Percentiles rank a stretch among this genome's conserved stretches.
Evolutionary conservation across 2,888 invertebrate species (phyloP).

Genomic region (Heliconius ethilla): DNA sequence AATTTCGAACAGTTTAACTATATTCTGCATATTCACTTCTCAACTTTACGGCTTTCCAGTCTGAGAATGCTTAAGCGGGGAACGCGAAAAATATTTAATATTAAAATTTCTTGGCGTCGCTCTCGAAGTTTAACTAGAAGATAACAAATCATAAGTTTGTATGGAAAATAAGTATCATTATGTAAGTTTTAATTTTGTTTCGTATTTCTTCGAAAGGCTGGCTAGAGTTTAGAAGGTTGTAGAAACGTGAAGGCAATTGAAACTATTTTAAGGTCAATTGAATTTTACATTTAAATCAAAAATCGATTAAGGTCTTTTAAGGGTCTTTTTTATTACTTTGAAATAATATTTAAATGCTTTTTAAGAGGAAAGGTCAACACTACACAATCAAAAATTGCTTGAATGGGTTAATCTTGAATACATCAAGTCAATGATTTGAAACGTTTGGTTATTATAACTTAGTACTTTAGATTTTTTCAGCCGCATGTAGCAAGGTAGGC

Average conservation of each 20-base stretch:
- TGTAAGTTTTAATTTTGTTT: conserved; percentile 23
- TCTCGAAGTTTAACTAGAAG: conserved; percentile 19
- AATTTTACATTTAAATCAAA: no score
- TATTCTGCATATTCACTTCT: conserved; percentile 23
- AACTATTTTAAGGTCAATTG: conserved; percentile 3
- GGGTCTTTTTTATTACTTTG: no score
- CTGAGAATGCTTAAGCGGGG: conserved; percentile 10
- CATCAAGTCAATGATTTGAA: no score
- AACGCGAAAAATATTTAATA: conserved; percentile 27
- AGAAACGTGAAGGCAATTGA: background rate
- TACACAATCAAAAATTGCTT: no score
- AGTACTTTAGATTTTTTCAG: background rate
- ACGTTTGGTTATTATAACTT: background rate
- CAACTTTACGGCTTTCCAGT: conserved; percentile 24
- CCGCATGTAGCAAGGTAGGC: no score
- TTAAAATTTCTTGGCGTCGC: conserved; percentile 17
- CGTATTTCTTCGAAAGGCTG: background rate
- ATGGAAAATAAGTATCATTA: conserved; percentile 15
- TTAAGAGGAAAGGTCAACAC: no score
- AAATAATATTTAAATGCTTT: no score
- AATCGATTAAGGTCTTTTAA: no score
- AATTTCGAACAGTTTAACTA: conserved; percentile 22
- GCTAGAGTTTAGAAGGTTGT: conserved; percentile 3
- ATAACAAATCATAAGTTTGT: conserved; percentile 26
- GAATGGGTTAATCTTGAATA: no score